A percentile compares a stretch with the other conserved stretches of the same genome.
phyloP scores from a whole-genome alignment of 2,797 vertebrate species.

The Zenarchopterus dispar region DNA sequence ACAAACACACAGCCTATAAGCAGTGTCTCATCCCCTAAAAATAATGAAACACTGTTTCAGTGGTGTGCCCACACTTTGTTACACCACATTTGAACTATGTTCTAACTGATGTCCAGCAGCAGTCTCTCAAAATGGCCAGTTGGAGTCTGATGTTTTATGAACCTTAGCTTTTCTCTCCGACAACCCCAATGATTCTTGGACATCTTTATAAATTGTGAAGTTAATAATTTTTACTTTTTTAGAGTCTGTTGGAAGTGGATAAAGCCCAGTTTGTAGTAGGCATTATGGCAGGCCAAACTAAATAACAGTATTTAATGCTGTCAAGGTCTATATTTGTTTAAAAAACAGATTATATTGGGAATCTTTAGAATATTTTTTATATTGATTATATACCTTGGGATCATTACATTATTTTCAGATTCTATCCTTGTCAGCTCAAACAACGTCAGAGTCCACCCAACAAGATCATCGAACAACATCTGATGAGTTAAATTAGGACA shows the following conservation, averaged over 20 bases:
- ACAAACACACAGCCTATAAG: constrained; percentile 8
- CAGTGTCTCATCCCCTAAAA: constrained; percentile 10
- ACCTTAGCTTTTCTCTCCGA: constrained; percentile 51
- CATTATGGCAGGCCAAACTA: constrained; percentile 49
- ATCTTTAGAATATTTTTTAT: constrained; percentile 30
- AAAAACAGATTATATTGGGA: constrained; percentile 35
- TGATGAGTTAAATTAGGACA: too few relatives aligned
- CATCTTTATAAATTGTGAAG: constrained; percentile 51
- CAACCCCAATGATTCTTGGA: constrained; percentile 41
- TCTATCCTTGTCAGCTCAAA: too few relatives aligned
- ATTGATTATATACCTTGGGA: constrained; percentile 39
- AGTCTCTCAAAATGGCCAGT: constrained; percentile 5
- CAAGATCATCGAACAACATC: too few relatives aligned
- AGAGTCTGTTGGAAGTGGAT: constrained; percentile 66
- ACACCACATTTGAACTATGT: too few relatives aligned
- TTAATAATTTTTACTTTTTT: constrained; percentile 67
- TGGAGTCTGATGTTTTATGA: constrained; percentile 26
- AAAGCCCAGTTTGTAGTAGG: constrained; percentile 63
- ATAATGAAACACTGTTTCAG: constrained; percentile 27
- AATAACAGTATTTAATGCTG: constrained; percentile 62
- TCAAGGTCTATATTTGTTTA: constrained; percentile 51
- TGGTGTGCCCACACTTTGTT: constrained; percentile 26
- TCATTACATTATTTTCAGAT: not conserved
- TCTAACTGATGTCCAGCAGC: too few relatives aligned
- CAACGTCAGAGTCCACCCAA: too few relatives aligned